A percentile compares a stretch with the other conserved stretches of the same genome.
Conservation (phyloP, 2,113 vertebrate genomes). For the Podocnemis expansa region DNA sequence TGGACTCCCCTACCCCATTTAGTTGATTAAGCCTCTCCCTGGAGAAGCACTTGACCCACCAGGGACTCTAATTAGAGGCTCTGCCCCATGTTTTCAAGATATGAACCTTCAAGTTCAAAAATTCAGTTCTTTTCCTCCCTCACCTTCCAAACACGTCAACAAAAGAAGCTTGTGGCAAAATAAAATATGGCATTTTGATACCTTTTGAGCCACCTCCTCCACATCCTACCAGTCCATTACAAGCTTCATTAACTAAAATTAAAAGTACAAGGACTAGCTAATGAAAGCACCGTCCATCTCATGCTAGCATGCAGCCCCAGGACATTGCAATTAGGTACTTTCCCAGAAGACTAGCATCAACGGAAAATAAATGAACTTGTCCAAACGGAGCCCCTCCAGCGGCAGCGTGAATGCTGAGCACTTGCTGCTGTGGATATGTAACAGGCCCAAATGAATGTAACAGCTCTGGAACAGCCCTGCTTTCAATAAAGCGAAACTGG, state of each 20-base stretch:
- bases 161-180: background rate
- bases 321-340: background rate
- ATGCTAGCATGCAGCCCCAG: background rate
- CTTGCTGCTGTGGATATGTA: background rate
- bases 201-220: background rate
- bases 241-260: constrained; percentile 46
- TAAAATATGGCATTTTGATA: background rate
- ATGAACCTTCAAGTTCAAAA: background rate
- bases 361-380: constrained; percentile 20
- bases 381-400: background rate
- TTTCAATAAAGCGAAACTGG: background rate
- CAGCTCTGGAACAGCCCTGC: background rate
- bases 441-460: background rate
- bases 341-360: background rate
- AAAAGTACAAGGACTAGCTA: constrained; percentile 32
- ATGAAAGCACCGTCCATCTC: constrained; percentile 24
- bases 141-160: background rate
- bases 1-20: background rate
- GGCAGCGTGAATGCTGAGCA: background rate
- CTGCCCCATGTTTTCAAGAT: background rate
- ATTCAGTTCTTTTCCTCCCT: background rate
- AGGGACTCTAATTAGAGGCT: background rate
- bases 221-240: background rate
- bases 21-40: constrained; percentile 13
- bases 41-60: background rate